Percentiles rank a stretch among this genome's conserved stretches.
These are phyloP conservation scores for Semnornis frantzii DNA, from an alignment of 2,113 vertebrate species.

Conservation along the genomic window DNA sequence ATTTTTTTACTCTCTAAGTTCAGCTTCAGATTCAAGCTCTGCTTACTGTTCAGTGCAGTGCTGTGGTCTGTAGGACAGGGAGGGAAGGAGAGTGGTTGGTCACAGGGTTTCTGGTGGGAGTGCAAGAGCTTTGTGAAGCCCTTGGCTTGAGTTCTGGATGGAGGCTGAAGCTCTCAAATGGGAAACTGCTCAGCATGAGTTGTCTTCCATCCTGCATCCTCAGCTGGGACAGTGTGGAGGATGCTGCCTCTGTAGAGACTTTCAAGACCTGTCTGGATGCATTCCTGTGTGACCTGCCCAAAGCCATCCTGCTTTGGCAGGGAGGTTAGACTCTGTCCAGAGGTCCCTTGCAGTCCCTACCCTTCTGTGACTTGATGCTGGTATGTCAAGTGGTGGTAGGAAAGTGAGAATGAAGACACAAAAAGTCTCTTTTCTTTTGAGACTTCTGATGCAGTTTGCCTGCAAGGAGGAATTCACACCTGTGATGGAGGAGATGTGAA, in stretches of 20 bases:
- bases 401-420: not conserved
- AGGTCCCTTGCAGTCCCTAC: too few relatives aligned
- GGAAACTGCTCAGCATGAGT: not conserved
- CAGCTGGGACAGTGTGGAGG: not conserved
- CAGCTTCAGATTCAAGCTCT: not conserved
- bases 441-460: not conserved
- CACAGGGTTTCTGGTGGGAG: not conserved
- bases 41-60: rapidly evolving
- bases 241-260: not conserved
- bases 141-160: not conserved
- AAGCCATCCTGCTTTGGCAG: too few relatives aligned
- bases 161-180: not conserved
- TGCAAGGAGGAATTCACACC: not conserved
- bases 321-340: too few relatives aligned
- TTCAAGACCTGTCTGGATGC: too few relatives aligned
- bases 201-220: not conserved
- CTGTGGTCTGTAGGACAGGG: not conserved
- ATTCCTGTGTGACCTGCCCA: too few relatives aligned
- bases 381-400: not conserved
- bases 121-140: not conserved
- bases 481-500: not conserved
- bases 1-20: not conserved
- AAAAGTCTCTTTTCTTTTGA: not conserved
- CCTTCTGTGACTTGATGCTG: too few relatives aligned
- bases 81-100: not conserved